Conservation (phyloP, 1,140 invertebrate genomes). For the Aplysia californica region DNA sequence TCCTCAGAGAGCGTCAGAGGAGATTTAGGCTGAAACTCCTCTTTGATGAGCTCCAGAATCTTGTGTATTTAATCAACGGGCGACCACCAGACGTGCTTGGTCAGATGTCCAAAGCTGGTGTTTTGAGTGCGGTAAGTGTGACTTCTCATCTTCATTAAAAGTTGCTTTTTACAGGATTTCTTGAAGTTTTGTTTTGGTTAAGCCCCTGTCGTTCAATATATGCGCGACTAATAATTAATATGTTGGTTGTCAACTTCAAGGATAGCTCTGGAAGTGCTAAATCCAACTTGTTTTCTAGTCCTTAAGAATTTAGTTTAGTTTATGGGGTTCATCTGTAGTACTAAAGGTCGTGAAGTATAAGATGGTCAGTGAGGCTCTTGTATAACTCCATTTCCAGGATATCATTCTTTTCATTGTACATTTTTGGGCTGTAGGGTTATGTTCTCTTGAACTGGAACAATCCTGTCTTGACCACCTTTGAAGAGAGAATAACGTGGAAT, state of each 20-base stretch:
- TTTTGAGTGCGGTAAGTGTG: conserved; percentile 2
- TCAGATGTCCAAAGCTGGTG: conserved; percentile 10
- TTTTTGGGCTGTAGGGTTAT: no score
- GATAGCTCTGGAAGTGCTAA: not conserved
- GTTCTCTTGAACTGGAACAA: no score
- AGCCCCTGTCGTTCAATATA: not conserved
- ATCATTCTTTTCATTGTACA: no score
- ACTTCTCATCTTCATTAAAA: not conserved
- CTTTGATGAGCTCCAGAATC: conserved; percentile 12
- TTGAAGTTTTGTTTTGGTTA: not conserved
- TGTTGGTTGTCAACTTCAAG: not conserved
- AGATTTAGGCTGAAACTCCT: conserved; percentile 12
- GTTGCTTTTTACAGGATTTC: not conserved
- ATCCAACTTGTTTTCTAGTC: not conserved
- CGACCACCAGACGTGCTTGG: conserved; percentile 12
- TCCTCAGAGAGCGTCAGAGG: conserved; percentile 10
- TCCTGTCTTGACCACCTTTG: no score
- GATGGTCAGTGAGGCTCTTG: no score
- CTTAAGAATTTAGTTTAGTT: no score
- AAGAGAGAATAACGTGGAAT: no score
- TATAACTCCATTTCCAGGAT: no score
- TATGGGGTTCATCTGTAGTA: no score
- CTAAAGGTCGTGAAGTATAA: no score
- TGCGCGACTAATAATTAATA: not conserved
- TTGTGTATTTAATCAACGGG: conserved; percentile 2